These are phyloP conservation scores for Drosophila subsilvestris DNA, from an alignment of 2,888 invertebrate genomes.

Conservation along the genomic window DNA sequence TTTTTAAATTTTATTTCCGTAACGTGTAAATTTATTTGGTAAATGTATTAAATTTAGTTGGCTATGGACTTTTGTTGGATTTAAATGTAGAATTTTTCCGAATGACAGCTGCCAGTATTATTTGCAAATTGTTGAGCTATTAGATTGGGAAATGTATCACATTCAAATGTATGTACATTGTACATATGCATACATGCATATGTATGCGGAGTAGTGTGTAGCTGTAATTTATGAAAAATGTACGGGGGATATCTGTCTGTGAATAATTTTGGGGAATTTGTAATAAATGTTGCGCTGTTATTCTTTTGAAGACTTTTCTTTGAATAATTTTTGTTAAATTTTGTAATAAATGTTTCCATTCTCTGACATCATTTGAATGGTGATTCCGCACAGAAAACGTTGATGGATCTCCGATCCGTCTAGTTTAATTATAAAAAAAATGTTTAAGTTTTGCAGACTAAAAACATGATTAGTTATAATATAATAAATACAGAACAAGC, in stretches of 20 bases:
- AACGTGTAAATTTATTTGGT: constrained; percentile 16
- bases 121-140: background rate
- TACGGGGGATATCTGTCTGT: background rate
- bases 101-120: background rate
- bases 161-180: no score
- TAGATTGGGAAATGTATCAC: background rate
- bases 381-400: no score
- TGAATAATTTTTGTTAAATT: background rate
- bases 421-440: background rate
- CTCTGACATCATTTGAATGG: no score
- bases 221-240: background rate
- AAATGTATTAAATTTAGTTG: constrained; percentile 12
- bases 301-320: no score
- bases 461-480: background rate
- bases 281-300: no score
- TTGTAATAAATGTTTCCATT: background rate
- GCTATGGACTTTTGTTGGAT: background rate
- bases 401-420: no score
- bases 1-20: background rate
- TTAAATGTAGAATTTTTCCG: background rate
- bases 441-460: background rate
- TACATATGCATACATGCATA: no score
- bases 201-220: no score
- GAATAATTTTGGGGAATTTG: background rate
- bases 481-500: background rate